Evolutionary conservation across 2,797 vertebrate species (phyloP), one percentile per base, ranked within the genome.

Genomic region (Margarornis squamiger): DNA sequence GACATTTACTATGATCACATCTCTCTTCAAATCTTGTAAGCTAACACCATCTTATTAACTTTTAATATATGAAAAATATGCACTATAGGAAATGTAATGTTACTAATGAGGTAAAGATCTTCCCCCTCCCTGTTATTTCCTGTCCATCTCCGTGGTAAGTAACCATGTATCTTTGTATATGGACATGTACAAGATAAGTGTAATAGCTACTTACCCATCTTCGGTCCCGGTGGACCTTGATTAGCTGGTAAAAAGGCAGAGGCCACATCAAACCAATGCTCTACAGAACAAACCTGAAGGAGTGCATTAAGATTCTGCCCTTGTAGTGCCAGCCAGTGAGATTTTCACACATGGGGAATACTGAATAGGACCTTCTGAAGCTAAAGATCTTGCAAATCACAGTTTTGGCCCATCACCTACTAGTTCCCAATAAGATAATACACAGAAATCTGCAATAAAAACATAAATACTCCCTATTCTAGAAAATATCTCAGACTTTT

Each of bases 51-150:
- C 95, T 94, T 96, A 95, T 96, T 96, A 96, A 96, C 92, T 95
- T 96, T 96, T 95, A 96, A 97, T 96, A 93, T 88, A 90, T 73
- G 86, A 96, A 94, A 91, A 96, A 93, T 88, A 94, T 27, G 63
- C 86, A 61, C 93, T 90, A 92, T 86, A 95, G 87, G 90, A 95
- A 96, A 96, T 70, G 73, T 41, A 92, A 84, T 74, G 83, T 90
- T 82, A 76, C 52, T 94, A 96, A 97, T 93, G 95, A 96, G 87
- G 79, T 84, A 94, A 88, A 92, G 90, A 84, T 94, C 90, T 94
- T 92, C 29, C 76, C 65, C 67, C 62, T 86, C 82, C 23, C 70
- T 82, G 91, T 93, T 97, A 93, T 95, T 97, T 97, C 95, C 96
- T 95, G 90, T 86, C 88, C 91, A 96, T 95, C 88, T 96, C 91